Evolutionary conservation across 2,888 invertebrate species (phyloP), one percentile per base, ranked within the genome.

Genomic region (Capitulum mitella): DNA sequence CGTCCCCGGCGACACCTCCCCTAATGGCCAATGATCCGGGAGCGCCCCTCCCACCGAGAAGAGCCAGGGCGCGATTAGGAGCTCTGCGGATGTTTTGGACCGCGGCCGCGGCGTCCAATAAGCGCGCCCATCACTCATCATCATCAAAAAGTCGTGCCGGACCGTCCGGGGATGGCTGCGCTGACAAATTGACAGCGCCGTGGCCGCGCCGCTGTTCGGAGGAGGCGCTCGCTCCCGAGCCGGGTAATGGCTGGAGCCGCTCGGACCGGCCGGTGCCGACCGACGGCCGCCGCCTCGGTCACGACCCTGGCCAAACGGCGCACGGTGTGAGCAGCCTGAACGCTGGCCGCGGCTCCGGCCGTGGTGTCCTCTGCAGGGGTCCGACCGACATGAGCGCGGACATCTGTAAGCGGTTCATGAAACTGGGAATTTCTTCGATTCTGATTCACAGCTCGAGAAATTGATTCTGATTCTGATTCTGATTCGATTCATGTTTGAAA

Each of bases 131-230:
- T 64, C 64, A 32, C 34, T 64, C 64, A 64, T 64, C 64, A 64
- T 34, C 64, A 64, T 64, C 34, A 64, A 64, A 64, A 64, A 64
- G 64, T 64, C 64, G 64, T 61, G 34, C 34, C 32, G 10, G 8
- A 6, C 32, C 19, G 34, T 32, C 3, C 64, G 64, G 34, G 34
- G 16, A 29, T 29, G 64, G 3, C 19, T 29, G 34, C 19, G 32
- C 34, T 29, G 64, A 34, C 34, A 64, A 64, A 64, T 64, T 32
- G 64, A 34, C 64, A 34, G 32, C 34, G 64, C 58, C 3, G 32
- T 12, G 32, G 32, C 32, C 6, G 14, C 61, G 64, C 3, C 10
- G 34, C 3, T 34, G 34, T 34, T 64, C 64, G 19, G 34, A 14
- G 29, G 14, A 5, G 34, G 34, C 29, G 58, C 12, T 2, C 29